Conservation (phyloP, 2,113 vertebrate genomes). For the mouse (Mus musculus) region GRCm39 chr6:99465001-99465500, state of each 20-base stretch:
- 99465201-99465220: not conserved
- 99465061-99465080: slow-evolving; percentile 46
- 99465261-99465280: not conserved
- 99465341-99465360: not conserved
- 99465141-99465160: not conserved
- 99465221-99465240: not conserved
- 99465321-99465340: not conserved
- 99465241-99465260: not conserved
- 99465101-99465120: not conserved
- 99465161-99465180: not conserved
- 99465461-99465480: not conserved
- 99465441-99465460: not conserved
- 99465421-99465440: not conserved
- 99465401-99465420: not conserved
- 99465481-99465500: not conserved
- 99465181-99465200: not conserved
- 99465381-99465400: not conserved
- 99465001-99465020: slow-evolving; percentile 32
- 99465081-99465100: not conserved
- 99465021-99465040: slow-evolving; percentile 56
- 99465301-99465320: not conserved
- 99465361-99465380: not conserved
- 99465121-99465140: not conserved
- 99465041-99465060: not conserved
- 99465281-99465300: not conserved